Evolutionary conservation across 2,113 vertebrate genomes (phyloP), one percentile per base, ranked within the genome.

Genomic region (Notarius quadriscutis): DNA sequence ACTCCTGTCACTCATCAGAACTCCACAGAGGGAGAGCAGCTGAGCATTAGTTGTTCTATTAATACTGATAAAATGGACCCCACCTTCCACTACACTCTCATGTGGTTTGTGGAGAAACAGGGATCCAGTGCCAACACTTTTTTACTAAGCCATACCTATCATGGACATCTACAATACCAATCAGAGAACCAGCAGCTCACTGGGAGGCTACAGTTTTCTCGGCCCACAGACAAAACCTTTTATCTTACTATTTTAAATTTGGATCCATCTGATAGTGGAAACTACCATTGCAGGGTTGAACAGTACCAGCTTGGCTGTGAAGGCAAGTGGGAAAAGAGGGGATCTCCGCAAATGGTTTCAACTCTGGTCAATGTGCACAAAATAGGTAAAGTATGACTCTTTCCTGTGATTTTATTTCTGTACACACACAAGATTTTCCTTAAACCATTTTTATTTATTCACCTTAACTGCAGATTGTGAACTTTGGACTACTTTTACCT

Each of bases 241-340:
- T 55, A 50, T 41, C 83, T 91, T 71, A 72, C 41, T 7, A 60
- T 91, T 50, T 80, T 78, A 10, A 90, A 89, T 17, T 77, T 80
- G 8, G 65, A 71, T 15, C 53, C 60, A 9, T 71, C 82, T 14
- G 89, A 91, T 75, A 89, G 67, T 58, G 92, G 91, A 57, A 15
- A 48, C 14, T 92, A 91, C 84, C 69, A 30, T 9, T 92, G 92
- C 34, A 1, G 4, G 5, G 90, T 92, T 57, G 90, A 88, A 0
- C 87, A 89, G 86, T 69, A 88, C 81, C 85, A 87, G 34, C 41
- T 87, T 0, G 30, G 17, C 63, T 65, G 80, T 85, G 57, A 88
- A 7, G 74, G 89, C n/a, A 2, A 53, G 15, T 89, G 87, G 90
- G 20, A 72, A 83, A 30, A 12, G 12, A 83, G 5, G 17, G 78